phyloP scores from a whole-genome alignment of 2,113 vertebrate genomes.

The Marcusenius ussheri region DNA sequence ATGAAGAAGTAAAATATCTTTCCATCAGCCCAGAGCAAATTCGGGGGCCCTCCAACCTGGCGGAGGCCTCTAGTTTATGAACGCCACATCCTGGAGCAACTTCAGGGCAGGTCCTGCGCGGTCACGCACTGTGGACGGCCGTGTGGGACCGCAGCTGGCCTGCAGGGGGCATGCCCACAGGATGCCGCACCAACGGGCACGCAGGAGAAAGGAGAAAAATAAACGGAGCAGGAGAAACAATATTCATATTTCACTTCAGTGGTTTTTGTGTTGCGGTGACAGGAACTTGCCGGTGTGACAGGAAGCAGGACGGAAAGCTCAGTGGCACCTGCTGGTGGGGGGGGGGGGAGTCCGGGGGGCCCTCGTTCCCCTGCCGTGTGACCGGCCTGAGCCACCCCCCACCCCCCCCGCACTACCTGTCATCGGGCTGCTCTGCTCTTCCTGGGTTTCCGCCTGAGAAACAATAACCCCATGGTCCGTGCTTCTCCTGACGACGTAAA shows the following conservation, averaged over 20 bases:
- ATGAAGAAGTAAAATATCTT: background rate
- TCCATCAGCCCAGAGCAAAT: background rate
- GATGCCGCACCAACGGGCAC: constrained; percentile 5
- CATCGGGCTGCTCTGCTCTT: background rate
- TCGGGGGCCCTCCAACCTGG: background rate
- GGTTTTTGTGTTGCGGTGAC: background rate
- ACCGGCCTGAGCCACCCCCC: background rate
- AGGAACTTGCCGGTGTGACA: background rate
- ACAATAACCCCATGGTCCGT: constrained; percentile 22
- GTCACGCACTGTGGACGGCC: constrained; percentile 22
- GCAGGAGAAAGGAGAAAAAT: constrained; percentile 24
- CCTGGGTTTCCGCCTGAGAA: constrained; percentile 23
- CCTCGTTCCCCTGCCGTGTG: background rate
- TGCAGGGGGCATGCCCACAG: background rate
- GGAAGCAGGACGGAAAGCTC: background rate
- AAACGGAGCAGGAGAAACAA: constrained; percentile 5
- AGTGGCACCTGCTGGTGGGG: constrained; percentile 19
- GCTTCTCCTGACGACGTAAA: constrained; percentile 12
- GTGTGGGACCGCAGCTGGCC: constrained; percentile 38
- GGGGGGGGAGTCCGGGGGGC: background rate
- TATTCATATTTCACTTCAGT: background rate
- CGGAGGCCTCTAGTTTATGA: background rate
- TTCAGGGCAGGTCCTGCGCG: background rate
- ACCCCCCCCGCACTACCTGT: background rate
- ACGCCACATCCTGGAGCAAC: background rate